Percentiles rank a stretch among this genome's conserved stretches.
These are phyloP conservation scores for Drosophila phalerata DNA, from an alignment of 2,888 invertebrate genomes.

Conservation along the genomic window DNA sequence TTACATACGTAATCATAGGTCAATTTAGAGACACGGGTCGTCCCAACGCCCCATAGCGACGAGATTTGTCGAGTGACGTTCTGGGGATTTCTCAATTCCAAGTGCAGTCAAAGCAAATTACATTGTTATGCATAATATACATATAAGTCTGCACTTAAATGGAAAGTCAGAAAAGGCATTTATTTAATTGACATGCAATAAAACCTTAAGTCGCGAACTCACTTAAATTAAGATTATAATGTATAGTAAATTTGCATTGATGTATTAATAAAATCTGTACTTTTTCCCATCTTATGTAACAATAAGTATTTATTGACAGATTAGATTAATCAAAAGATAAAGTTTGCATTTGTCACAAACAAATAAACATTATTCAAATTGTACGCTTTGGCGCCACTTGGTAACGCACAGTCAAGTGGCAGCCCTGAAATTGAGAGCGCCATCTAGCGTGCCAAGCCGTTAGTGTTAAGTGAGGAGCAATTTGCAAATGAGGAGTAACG, in stretches of 20 bases:
- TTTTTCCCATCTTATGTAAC: background rate
- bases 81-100: slow-evolving; percentile 27
- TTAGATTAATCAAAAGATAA: background rate
- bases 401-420: slow-evolving; percentile 3
- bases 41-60: background rate
- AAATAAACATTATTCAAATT: slow-evolving; percentile 1
- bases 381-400: slow-evolving; percentile 20
- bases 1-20: slow-evolving; percentile 23
- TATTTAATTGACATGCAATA: slow-evolving; percentile 1
- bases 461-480: no score
- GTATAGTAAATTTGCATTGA: background rate
- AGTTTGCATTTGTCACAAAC: background rate
- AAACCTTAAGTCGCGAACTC: background rate
- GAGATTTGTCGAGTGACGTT: slow-evolving; percentile 27
- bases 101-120: slow-evolving; percentile 5
- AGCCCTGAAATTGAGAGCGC: slow-evolving; percentile 10
- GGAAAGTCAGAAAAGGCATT: background rate
- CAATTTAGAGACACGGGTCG: slow-evolving; percentile 38
- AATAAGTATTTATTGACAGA: background rate
- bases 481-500: no score
- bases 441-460: slow-evolving; percentile 23
- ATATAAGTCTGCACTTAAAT: slow-evolving; percentile 4
- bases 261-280: background rate
- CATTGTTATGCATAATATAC: slow-evolving; percentile 1
- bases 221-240: background rate